A percentile compares a stretch with the other conserved stretches of the same genome.
Evolutionary conservation across 2,888 invertebrate species (phyloP).

Genomic region (Macrophya annulata): DNA sequence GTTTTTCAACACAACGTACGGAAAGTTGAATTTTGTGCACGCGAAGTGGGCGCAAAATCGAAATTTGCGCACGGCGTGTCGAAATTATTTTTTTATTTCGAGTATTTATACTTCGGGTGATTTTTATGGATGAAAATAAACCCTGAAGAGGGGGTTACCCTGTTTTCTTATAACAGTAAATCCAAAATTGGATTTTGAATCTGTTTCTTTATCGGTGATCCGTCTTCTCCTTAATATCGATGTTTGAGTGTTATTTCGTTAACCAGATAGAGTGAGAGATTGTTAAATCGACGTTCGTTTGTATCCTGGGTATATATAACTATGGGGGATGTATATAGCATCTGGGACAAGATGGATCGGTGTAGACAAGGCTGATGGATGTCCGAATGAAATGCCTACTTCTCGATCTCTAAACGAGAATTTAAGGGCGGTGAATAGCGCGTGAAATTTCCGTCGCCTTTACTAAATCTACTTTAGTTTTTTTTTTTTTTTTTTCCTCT

Average conservation of each 20-base stretch:
- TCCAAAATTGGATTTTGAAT: background rate
- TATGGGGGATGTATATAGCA: background rate
- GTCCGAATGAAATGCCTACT: constrained; percentile 6
- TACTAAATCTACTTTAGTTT: background rate
- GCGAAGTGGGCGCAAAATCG: too few species aligned
- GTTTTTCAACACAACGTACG: too few species aligned
- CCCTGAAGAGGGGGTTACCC: background rate
- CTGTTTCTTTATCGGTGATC: background rate
- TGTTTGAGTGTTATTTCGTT: constrained; percentile 2
- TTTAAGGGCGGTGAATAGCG: constrained; percentile 21
- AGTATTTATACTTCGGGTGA: background rate
- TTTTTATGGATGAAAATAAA: background rate
- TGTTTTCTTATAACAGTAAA: background rate
- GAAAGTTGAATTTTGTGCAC: too few species aligned
- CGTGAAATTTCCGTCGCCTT: background rate
- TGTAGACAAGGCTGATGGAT: constrained; percentile 21
- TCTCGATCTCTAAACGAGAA: constrained; percentile 52
- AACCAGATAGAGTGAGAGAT: constrained; percentile 10
- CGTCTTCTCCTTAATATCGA: constrained; percentile 16
- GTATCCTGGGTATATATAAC: background rate
- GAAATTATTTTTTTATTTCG: too few species aligned
- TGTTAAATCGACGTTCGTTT: constrained; percentile 22
- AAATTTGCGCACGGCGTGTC: too few species aligned
- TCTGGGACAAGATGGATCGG: constrained; percentile 53
- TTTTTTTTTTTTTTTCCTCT: too few species aligned